These are phyloP conservation scores for Parazoanthus atlanticus DNA, from an alignment of 92 coral and sea anemone genomes.

Conservation along the genomic window DNA sequence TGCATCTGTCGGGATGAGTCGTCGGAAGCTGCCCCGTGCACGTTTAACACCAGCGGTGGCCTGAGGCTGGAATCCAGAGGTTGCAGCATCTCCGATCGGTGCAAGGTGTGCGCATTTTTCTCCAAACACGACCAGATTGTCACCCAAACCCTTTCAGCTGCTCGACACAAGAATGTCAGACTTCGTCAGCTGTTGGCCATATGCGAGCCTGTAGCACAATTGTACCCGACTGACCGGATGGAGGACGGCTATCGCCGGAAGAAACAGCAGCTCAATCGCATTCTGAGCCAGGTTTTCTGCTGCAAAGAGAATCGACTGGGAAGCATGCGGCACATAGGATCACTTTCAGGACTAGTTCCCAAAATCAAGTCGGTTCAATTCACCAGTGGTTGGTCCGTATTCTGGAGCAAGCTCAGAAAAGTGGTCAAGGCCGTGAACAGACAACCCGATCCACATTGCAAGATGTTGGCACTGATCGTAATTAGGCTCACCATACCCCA, in stretches of 20 bases:
- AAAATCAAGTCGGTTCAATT: constrained; percentile 9
- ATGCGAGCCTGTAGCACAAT: not conserved
- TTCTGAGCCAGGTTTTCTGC: constrained; percentile 7
- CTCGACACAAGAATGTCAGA: not conserved
- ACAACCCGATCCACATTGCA: constrained; percentile 21
- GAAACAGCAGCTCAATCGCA: not conserved
- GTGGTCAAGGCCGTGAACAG: constrained; percentile 35
- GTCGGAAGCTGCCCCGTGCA: not conserved
- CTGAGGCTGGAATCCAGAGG: not conserved
- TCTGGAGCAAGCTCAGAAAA: constrained; percentile 35
- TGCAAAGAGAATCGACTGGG: constrained; percentile 23
- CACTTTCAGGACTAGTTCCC: not conserved
- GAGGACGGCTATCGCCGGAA: not conserved
- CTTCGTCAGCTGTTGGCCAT: not conserved
- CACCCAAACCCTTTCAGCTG: not conserved
- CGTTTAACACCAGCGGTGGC: constrained; percentile 4
- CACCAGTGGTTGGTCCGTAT: not conserved
- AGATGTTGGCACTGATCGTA: constrained; percentile 25
- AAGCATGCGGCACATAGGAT: constrained; percentile 32
- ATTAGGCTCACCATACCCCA: not conserved
- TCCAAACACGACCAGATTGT: not conserved
- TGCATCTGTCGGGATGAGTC: constrained; percentile 5
- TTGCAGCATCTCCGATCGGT: not conserved
- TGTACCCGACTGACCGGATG: constrained; percentile 19
- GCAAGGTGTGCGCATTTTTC: not conserved